phyloP scores from a whole-genome alignment of 2,113 vertebrate species.

The Strigops habroptila region DNA sequence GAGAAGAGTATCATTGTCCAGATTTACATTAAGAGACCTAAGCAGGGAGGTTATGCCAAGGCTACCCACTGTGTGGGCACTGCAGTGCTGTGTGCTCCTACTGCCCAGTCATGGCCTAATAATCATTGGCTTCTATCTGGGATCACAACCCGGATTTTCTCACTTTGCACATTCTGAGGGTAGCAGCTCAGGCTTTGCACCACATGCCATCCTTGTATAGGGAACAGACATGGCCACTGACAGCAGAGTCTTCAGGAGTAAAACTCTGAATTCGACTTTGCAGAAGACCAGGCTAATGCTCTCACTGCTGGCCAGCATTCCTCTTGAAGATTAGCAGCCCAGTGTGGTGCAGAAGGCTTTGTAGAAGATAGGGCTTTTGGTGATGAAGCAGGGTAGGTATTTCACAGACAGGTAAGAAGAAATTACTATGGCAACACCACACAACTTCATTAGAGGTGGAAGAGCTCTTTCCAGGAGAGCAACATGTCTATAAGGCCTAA shows the following conservation, averaged over 20 bases:
- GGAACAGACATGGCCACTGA: background rate
- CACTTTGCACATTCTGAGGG: background rate
- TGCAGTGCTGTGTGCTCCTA: background rate
- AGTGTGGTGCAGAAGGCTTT: background rate
- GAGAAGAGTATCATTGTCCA: background rate
- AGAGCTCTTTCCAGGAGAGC: background rate
- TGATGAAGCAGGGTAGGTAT: background rate
- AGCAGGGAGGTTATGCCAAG: background rate
- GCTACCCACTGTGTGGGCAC: rapidly evolving
- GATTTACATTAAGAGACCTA: background rate
- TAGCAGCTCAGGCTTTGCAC: background rate
- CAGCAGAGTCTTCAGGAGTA: background rate
- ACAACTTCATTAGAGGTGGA: background rate
- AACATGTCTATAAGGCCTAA: background rate
- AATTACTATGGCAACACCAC: background rate
- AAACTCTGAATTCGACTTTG: background rate
- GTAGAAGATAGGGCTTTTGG: background rate
- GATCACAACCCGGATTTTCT: background rate
- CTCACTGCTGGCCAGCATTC: background rate
- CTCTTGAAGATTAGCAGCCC: background rate
- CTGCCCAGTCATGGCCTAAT: background rate
- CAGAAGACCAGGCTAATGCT: background rate
- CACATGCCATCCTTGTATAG: rapidly evolving
- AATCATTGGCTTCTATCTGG: background rate
- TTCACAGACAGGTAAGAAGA: background rate